phyloP scores from a whole-genome alignment of 2,888 invertebrate species.

The Clepsis dumicolana region DNA sequence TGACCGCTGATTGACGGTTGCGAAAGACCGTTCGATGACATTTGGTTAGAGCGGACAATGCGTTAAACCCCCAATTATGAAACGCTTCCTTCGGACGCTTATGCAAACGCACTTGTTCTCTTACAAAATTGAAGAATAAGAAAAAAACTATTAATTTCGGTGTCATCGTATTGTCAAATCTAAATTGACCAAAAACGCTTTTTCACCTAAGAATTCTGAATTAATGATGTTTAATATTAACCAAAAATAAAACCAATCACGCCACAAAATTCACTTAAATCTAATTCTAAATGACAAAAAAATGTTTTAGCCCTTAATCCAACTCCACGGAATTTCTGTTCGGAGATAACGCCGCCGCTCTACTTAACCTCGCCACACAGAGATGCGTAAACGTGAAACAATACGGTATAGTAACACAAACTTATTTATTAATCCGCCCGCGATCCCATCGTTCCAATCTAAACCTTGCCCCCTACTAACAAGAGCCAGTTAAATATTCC shows the following conservation, averaged over 20 bases:
- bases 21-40: slow-evolving; percentile 85
- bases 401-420: slow-evolving; percentile 83
- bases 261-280: no score
- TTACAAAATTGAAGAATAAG: neutral
- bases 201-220: neutral
- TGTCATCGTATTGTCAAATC: neutral
- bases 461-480: slow-evolving; percentile 50
- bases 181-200: neutral
- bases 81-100: slow-evolving; percentile 51
- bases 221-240: no score
- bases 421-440: slow-evolving; percentile 63
- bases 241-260: no score
- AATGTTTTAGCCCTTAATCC: slow-evolving; percentile 67
- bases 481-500: slow-evolving; percentile 55
- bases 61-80: slow-evolving; percentile 79
- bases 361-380: slow-evolving; percentile 86
- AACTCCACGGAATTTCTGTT: slow-evolving; percentile 82
- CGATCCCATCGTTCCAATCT: slow-evolving; percentile 48
- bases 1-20: slow-evolving; percentile 86
- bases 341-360: slow-evolving; percentile 84
- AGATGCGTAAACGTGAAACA: slow-evolving; percentile 85
- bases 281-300: slow-evolving; percentile 36
- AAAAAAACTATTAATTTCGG: neutral
- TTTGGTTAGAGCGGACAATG: slow-evolving; percentile 77
- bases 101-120: slow-evolving; percentile 29